These are phyloP conservation scores for Sebastes taczanowskii DNA, from an alignment of 2,797 vertebrate genomes.

Conservation along the genomic window DNA sequence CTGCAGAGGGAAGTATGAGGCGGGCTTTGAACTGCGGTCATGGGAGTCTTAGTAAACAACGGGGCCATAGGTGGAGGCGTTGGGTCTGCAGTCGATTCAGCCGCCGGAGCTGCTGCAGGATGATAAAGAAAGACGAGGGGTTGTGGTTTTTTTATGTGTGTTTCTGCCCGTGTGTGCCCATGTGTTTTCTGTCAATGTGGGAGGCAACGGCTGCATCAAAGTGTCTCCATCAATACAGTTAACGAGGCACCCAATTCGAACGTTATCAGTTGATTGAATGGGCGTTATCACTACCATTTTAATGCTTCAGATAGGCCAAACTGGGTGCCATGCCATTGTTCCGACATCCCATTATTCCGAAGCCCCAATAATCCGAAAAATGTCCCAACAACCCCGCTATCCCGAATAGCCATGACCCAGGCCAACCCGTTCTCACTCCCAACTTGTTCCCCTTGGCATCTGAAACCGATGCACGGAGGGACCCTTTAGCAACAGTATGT, in stretches of 20 bases:
- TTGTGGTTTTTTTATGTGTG: not conserved
- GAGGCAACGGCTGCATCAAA: not conserved
- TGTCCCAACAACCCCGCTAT: not conserved
- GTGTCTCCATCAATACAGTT: not conserved
- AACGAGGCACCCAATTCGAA: not conserved
- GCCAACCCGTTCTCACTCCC: too few relatives aligned
- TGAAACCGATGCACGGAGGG: too few relatives aligned
- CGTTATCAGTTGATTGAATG: not conserved
- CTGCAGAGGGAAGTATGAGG: slow-evolving; percentile 36
- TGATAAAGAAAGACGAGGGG: not conserved
- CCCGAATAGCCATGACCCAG: not conserved
- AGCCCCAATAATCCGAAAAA: not conserved
- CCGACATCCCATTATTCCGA: not conserved
- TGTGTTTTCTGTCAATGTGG: not conserved
- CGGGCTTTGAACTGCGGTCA: slow-evolving; percentile 17
- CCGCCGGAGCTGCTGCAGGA: not conserved
- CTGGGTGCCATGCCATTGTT: not conserved
- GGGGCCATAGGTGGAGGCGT: slow-evolving; percentile 35
- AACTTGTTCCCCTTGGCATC: too few relatives aligned
- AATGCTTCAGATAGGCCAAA: not conserved
- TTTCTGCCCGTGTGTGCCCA: too few relatives aligned
- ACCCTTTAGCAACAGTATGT: too few relatives aligned
- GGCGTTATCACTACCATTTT: not conserved
- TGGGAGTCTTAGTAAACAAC: slow-evolving; percentile 40
- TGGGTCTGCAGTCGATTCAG: slow-evolving; percentile 6